Conservation (phyloP, 2,888 invertebrate genomes). For the Plebejus argus region DNA sequence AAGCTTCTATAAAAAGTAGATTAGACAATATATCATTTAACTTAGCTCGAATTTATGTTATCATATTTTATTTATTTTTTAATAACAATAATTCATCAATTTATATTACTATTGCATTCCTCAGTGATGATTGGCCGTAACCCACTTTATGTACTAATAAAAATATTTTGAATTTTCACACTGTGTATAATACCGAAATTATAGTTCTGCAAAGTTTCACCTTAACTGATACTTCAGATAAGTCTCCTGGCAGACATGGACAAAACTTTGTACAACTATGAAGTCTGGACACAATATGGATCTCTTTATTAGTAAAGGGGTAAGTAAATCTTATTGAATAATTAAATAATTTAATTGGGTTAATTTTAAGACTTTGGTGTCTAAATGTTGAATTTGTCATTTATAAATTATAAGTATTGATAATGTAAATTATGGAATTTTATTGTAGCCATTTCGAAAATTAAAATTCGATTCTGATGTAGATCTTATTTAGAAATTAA, state of each 20-base stretch:
- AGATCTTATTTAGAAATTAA: constrained; percentile 22
- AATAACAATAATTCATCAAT: constrained; percentile 18
- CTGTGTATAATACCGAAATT: not conserved
- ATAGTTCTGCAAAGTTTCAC: not conserved
- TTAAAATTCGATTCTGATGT: constrained; percentile 12
- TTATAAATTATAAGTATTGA: constrained; percentile 8
- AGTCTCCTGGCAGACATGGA: not conserved
- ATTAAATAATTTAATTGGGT: not conserved
- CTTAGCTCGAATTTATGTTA: constrained; percentile 27
- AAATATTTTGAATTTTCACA: not conserved
- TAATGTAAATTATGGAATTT: constrained; percentile 21
- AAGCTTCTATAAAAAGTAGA: constrained; percentile 1
- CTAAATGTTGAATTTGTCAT: constrained; percentile 23
- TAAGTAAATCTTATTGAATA: not conserved
- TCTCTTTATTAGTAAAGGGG: not conserved
- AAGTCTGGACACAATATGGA: not conserved
- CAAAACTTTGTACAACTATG: not conserved
- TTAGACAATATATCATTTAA: constrained; percentile 31
- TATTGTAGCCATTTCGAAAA: constrained; percentile 27
- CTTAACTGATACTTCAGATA: not conserved
- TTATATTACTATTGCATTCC: constrained; percentile 15
- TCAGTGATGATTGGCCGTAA: constrained; percentile 10
- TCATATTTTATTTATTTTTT: constrained; percentile 13
- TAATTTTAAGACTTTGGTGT: constrained; percentile 28
- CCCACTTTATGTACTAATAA: not conserved